These are phyloP conservation scores for Gallirallus australis DNA, from an alignment of 2,797 vertebrate species.

Conservation along the genomic window DNA sequence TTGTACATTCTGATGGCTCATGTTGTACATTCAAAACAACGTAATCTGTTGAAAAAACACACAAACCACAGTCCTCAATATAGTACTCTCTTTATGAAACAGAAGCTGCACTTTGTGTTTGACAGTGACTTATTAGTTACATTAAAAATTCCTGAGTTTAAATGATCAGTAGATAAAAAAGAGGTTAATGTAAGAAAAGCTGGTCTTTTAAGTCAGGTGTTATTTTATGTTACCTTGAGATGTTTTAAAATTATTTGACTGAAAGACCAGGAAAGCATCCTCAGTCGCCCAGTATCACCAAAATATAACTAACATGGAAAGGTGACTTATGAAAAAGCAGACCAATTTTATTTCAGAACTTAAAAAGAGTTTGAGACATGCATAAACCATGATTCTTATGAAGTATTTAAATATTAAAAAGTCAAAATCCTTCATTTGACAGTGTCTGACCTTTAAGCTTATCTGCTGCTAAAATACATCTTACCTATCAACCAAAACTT, in stretches of 20 bases:
- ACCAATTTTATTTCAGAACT: slow-evolving; percentile 58
- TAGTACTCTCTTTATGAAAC: neutral
- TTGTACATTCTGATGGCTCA: neutral
- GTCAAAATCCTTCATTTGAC: slow-evolving; percentile 76
- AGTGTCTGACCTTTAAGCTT: slow-evolving; percentile 81
- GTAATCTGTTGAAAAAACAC: neutral
- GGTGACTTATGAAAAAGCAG: slow-evolving; percentile 61
- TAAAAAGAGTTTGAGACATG: slow-evolving; percentile 60
- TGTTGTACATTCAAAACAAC: neutral
- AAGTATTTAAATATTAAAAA: slow-evolving; percentile 79
- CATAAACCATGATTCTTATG: slow-evolving; percentile 67
- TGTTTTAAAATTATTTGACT: slow-evolving; percentile 25
- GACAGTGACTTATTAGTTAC: neutral
- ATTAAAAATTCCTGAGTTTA: neutral
- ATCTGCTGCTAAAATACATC: slow-evolving; percentile 79
- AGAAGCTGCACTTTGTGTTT: neutral
- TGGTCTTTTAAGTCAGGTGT: neutral
- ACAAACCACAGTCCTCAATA: neutral
- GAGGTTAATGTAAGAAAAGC: neutral
- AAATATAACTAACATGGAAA: slow-evolving; percentile 12
- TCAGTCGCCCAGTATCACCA: neutral
- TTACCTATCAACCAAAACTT: slow-evolving; percentile 78
- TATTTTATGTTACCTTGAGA: neutral
- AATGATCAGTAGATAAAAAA: neutral
- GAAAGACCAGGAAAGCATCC: neutral